Evolutionary conservation across 2,113 vertebrate species (phyloP).

Genomic region (Prunella himalayana): DNA sequence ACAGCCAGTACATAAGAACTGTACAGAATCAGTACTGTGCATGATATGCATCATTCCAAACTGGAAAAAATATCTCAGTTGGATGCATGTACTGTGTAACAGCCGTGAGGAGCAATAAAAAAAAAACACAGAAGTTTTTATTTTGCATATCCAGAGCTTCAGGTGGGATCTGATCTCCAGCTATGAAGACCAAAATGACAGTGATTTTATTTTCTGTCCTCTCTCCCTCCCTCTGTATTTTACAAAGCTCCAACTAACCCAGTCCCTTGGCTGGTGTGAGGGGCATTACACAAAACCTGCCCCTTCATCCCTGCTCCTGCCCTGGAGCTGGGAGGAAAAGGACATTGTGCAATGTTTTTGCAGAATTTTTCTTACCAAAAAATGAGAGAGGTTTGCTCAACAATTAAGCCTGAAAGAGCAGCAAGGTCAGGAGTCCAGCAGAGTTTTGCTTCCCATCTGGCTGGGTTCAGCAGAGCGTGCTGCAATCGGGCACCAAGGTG

Average conservation of each 20-base stretch:
- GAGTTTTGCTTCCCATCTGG: neutral
- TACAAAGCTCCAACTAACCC: neutral
- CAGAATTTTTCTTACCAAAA: neutral
- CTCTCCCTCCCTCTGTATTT: neutral
- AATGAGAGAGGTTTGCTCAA: neutral
- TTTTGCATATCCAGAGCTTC: neutral
- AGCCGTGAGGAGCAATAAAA: neutral
- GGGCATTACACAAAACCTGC: neutral
- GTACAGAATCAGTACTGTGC: neutral
- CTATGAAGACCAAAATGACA: neutral
- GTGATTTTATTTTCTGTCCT: neutral
- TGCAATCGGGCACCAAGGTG: neutral
- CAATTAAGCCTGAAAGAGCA: neutral
- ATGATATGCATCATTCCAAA: neutral
- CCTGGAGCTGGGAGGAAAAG: rapidly evolving
- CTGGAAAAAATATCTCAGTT: neutral
- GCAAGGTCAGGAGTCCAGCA: neutral
- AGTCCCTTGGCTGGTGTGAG: no score
- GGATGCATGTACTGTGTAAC: neutral
- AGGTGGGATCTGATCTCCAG: neutral
- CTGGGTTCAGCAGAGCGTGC: neutral
- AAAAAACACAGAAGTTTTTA: rapidly evolving
- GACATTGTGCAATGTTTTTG: neutral
- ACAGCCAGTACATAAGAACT: neutral
- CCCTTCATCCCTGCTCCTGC: neutral